phyloP scores from a whole-genome alignment of 2,888 invertebrate species.

The Cryptus armator region DNA sequence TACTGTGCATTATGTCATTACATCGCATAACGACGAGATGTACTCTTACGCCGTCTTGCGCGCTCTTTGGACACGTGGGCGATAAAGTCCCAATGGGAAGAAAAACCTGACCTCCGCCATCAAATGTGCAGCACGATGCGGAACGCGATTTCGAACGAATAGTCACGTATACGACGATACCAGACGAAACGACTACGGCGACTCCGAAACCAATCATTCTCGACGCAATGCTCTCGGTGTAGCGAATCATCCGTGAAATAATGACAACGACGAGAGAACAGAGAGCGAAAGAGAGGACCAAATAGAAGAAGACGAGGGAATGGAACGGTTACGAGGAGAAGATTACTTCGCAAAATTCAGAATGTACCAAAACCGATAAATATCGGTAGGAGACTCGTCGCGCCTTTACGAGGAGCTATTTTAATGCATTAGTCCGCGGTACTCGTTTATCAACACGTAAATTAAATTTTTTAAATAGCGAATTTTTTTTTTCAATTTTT shows the following conservation, averaged over 20 bases:
- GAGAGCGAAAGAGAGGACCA: neutral
- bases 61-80: slow-evolving; percentile 45
- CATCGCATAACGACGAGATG: slow-evolving; percentile 8
- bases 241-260: slow-evolving; percentile 60
- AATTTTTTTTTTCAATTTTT: neutral
- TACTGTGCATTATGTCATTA: slow-evolving; percentile 40
- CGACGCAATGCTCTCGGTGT: slow-evolving; percentile 43
- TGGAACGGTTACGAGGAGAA: slow-evolving; percentile 4
- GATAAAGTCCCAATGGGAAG: slow-evolving; percentile 41
- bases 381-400: neutral
- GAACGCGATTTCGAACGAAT: slow-evolving; percentile 23
- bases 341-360: slow-evolving; percentile 16
- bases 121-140: slow-evolving; percentile 27
- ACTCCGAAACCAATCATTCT: slow-evolving; percentile 13
- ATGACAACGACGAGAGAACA: slow-evolving; percentile 23
- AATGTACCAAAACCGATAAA: slow-evolving; percentile 8
- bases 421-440: too few relatives aligned
- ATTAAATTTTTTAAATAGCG: neutral
- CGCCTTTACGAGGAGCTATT: too few relatives aligned
- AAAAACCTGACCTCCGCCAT: slow-evolving; percentile 60
- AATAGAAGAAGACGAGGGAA: slow-evolving; percentile 19
- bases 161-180: neutral
- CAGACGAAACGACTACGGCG: slow-evolving; percentile 15
- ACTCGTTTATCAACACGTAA: neutral
- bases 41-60: slow-evolving; percentile 11